Evolutionary conservation across 1,140 invertebrate genomes (phyloP), one percentile per base, ranked within the genome.

Genomic region (Cecropterus lyciades): DNA sequence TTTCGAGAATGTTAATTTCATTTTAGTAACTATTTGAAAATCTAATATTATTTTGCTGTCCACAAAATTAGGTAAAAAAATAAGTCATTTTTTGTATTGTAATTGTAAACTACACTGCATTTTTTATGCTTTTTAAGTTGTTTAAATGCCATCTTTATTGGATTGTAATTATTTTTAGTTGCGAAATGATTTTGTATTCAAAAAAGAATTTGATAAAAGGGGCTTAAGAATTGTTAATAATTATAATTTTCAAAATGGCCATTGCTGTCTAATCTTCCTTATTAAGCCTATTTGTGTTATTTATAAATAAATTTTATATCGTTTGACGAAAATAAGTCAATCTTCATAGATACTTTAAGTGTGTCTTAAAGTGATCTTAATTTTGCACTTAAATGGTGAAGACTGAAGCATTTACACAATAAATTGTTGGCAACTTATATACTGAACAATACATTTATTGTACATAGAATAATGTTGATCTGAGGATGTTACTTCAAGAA

Each of bases 401-500:
- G 85, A 88, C 84, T 88, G 85, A 88, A 82, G 80, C 81, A 86
- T 85, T 82, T 84, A 85, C 73, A 75, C 67, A 75, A 75, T 70
- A 74, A 71, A 83, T 78, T 80, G 76, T 80, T 84, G 79, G 70
- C 71, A 73, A 77, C 73, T 80, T 75, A 73, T 75, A 72, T 67
- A 75, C 64, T 65, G 62, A 71, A 69, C 60, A 67, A 72, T 69
- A 70, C 64, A 70, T 73, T 70, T 77, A 70, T 70, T 79, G 73
- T 79, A 80, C 63, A 77, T 77, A 77, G 59, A 69, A 69, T 77
- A 67, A 72, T 76, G 69, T 79, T 82, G 76, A 84, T 80, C 78
- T 80, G 80, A 80, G 45, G 66, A 73, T 76, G 72, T 79, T 67
- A 69, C 63, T 77, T 71, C 64, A 65, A 5, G 20, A 48, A 53